Evolutionary conservation across 2,113 vertebrate species (phyloP).

Genomic region (Rhadina sibilatrix): DNA sequence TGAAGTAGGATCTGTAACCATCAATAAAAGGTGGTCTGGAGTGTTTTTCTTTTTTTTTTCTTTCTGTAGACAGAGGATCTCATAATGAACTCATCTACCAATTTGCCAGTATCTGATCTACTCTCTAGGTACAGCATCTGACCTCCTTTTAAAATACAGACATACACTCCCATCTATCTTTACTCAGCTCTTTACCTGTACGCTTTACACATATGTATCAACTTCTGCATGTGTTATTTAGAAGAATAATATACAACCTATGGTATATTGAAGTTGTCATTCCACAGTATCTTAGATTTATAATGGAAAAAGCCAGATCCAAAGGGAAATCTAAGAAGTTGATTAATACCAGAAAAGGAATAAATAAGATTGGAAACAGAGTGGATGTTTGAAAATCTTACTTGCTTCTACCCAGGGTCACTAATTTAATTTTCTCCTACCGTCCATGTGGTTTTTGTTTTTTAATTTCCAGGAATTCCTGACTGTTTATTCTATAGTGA

Average conservation of each 20-base stretch:
- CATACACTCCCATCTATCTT: background rate
- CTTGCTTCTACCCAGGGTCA: slow-evolving; percentile 51
- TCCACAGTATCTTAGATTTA: background rate
- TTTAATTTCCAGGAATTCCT: slow-evolving; percentile 62
- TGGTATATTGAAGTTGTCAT: background rate
- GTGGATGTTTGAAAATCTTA: slow-evolving; percentile 40
- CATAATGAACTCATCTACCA: background rate
- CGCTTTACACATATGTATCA: background rate
- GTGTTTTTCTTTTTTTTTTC: background rate
- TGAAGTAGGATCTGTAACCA: background rate
- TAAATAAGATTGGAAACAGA: slow-evolving; percentile 57
- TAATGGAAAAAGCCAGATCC: slow-evolving; percentile 50
- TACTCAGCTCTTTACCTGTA: background rate
- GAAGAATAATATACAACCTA: background rate
- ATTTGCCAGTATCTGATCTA: background rate
- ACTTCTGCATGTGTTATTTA: background rate
- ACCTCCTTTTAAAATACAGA: background rate
- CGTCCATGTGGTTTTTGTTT: slow-evolving; percentile 60
- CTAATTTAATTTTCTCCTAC: slow-evolving; percentile 63
- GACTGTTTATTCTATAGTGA: slow-evolving; percentile 62
- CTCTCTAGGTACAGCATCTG: background rate
- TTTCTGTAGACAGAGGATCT: background rate
- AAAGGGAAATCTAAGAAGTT: slow-evolving; percentile 24
- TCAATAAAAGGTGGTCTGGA: background rate
- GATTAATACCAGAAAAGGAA: slow-evolving; percentile 56